phyloP scores from a whole-genome alignment of 1,140 invertebrate genomes.

The Copidosoma floridanum region DNA sequence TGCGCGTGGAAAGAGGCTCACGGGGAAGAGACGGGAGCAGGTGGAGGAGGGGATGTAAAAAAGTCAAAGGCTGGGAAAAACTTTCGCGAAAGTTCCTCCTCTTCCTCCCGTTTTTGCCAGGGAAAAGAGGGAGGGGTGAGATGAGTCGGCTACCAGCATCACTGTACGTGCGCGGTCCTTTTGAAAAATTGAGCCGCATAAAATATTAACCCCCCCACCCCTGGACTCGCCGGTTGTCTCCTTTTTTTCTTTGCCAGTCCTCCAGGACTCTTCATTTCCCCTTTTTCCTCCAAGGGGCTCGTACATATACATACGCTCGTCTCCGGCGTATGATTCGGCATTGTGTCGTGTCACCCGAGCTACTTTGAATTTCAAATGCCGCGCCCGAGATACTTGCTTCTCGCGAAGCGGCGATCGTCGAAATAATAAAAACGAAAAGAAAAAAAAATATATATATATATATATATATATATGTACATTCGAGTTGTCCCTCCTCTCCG shows the following conservation, averaged over 20 bases:
- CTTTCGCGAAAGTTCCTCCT: slow-evolving; percentile 1
- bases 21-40: no score
- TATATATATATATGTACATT: no score
- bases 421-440: slow-evolving; percentile 38
- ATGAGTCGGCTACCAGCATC: slow-evolving; percentile 28
- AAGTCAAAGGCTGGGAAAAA: slow-evolving; percentile 6
- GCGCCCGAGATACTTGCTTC: no score
- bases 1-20: no score
- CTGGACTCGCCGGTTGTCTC: slow-evolving; percentile 11
- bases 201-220: slow-evolving; percentile 29
- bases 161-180: background rate
- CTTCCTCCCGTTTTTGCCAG: no score
- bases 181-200: slow-evolving; percentile 23
- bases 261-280: background rate
- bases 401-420: no score
- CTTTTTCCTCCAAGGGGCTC: background rate
- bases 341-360: slow-evolving; percentile 16
- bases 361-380: slow-evolving; percentile 49
- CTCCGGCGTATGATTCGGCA: slow-evolving; percentile 9
- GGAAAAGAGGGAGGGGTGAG: background rate
- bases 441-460: no score
- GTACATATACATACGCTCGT: no score
- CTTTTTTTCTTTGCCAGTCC: background rate
- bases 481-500: background rate
- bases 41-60: slow-evolving; percentile 10